These are phyloP conservation scores for Leptestheria dahalacensis DNA, from an alignment of 1,140 invertebrate genomes.

Conservation along the genomic window DNA sequence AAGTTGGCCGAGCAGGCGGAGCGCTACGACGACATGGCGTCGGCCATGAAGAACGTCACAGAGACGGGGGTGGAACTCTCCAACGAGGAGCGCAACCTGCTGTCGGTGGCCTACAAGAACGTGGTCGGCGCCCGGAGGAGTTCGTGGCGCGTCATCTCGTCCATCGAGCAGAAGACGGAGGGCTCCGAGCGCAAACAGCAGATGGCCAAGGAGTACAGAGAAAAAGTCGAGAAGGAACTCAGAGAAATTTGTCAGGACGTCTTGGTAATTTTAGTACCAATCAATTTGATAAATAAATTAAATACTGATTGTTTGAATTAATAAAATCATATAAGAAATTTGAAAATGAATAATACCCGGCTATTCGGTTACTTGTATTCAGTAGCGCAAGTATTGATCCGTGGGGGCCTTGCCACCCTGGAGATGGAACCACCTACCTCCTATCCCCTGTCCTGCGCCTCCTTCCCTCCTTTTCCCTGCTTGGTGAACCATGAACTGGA, in stretches of 20 bases:
- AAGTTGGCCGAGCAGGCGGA: slow-evolving; percentile 99
- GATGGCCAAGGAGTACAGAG: slow-evolving; percentile 95
- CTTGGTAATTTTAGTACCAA: slow-evolving; percentile 82
- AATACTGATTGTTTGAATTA: too few species aligned
- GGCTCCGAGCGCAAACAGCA: slow-evolving; percentile 93
- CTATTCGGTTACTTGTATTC: too few species aligned
- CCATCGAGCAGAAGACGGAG: slow-evolving; percentile 96
- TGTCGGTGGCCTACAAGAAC: slow-evolving; percentile 98
- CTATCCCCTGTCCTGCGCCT: too few species aligned
- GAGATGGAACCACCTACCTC: too few species aligned
- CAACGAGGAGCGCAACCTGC: slow-evolving; percentile 93
- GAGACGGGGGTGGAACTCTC: slow-evolving; percentile 86
- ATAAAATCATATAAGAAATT: too few species aligned
- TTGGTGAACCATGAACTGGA: too few species aligned
- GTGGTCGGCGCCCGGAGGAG: slow-evolving; percentile 91
- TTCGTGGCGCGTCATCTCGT: slow-evolving; percentile 97
- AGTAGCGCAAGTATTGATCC: too few species aligned
- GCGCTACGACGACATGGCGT: slow-evolving; percentile 88
- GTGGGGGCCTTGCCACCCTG: too few species aligned
- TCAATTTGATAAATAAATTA: too few species aligned
- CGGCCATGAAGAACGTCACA: slow-evolving; percentile 94
- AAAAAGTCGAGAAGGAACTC: slow-evolving; percentile 96
- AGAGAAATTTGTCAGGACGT: slow-evolving; percentile 97
- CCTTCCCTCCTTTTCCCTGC: too few species aligned
- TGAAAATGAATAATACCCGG: too few species aligned